Percentiles rank a stretch among this genome's conserved stretches.
Conservation (phyloP, 2,888 invertebrate genomes). For the Rhyacophila evoluta region DNA sequence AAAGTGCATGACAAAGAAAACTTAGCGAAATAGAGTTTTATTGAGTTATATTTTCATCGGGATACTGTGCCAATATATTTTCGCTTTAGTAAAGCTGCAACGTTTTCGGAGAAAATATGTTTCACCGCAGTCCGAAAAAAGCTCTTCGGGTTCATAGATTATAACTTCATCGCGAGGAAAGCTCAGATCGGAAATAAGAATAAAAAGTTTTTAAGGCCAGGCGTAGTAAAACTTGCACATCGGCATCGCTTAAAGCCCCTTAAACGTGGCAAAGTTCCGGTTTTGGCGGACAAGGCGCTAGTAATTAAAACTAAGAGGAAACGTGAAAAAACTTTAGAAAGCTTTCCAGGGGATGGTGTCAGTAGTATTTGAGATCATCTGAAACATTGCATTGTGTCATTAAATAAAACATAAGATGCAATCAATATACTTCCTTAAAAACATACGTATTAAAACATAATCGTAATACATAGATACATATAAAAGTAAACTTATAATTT, state of each 20-base stretch:
- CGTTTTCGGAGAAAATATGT: neutral
- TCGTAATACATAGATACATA: no score
- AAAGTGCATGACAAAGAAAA: neutral
- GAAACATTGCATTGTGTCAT: neutral
- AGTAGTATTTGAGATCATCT: neutral
- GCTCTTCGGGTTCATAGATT: neutral
- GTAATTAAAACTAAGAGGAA: conserved; percentile 50
- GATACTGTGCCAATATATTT: no score
- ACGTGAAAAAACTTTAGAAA: conserved; percentile 44
- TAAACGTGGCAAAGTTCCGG: conserved; percentile 41
- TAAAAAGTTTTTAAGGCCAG: conserved; percentile 36
- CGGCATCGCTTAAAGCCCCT: conserved; percentile 40
- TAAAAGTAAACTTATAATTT: no score
- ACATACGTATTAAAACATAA: no score
- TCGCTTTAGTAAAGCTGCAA: no score
- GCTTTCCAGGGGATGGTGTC: conserved; percentile 26
- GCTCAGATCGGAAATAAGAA: conserved; percentile 28
- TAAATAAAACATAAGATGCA: neutral
- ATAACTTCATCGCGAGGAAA: neutral
- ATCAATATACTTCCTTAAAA: neutral
- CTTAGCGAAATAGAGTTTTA: neutral
- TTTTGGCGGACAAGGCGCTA: conserved; percentile 46
- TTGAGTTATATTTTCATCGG: no score
- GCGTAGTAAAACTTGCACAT: conserved; percentile 28
- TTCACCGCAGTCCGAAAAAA: neutral